These are phyloP conservation scores for Dicerorhinus sumatrensis DNA, from an alignment of 2,113 vertebrate genomes.

Conservation along the genomic window DNA sequence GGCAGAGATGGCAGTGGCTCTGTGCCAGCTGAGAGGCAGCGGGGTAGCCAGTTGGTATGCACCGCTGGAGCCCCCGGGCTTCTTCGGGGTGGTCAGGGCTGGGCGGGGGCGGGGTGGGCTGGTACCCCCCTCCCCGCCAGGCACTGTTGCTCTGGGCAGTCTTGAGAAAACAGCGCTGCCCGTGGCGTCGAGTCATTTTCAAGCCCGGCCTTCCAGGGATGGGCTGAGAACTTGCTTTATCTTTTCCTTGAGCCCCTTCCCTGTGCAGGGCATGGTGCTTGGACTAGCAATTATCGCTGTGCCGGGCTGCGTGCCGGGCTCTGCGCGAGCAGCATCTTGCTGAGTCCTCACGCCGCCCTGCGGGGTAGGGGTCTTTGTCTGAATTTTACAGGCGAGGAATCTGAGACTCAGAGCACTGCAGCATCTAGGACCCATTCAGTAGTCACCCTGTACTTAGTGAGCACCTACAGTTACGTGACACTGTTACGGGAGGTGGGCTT, in stretches of 20 bases:
- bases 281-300: background rate
- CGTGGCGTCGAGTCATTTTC: background rate
- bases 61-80: rapidly evolving
- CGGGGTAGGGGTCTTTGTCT: rapidly evolving
- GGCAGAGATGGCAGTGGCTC: background rate
- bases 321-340: background rate
- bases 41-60: background rate
- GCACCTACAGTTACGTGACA: rapidly evolving
- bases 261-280: background rate
- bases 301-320: too few species aligned
- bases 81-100: background rate
- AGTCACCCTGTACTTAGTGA: too few species aligned
- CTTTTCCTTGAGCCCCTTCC: background rate
- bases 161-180: background rate
- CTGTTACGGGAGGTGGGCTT: background rate
- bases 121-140: rapidly evolving
- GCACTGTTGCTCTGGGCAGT: background rate
- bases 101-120: background rate
- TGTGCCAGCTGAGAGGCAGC: background rate
- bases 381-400: background rate
- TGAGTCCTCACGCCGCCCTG: background rate
- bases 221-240: background rate
- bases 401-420: rapidly evolving
- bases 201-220: background rate
- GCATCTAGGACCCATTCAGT: background rate